These are phyloP conservation scores for Pollenia angustigena DNA, from an alignment of 2,888 invertebrate genomes.

Conservation along the genomic window DNA sequence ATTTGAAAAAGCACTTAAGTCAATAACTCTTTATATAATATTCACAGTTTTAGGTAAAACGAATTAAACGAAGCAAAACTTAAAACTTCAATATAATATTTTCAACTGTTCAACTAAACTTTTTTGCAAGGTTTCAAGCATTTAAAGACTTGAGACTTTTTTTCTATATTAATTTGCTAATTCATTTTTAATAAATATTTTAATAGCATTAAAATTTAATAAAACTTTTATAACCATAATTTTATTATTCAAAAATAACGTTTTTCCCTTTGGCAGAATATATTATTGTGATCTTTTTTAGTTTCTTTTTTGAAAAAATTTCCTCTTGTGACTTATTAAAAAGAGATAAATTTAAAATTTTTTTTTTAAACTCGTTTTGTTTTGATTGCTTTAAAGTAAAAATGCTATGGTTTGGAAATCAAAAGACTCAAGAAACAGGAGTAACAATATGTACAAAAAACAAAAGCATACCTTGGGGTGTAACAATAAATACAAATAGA, in stretches of 20 bases:
- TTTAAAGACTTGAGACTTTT: too few relatives aligned
- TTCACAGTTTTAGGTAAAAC: too few relatives aligned
- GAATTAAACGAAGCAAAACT: too few relatives aligned
- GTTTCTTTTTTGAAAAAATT: not conserved
- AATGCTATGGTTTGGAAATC: not conserved
- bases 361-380: not conserved
- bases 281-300: not conserved
- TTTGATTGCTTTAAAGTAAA: not conserved
- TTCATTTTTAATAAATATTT: too few relatives aligned
- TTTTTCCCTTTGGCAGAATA: not conserved
- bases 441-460: not conserved
- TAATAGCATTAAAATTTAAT: too few relatives aligned
- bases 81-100: too few relatives aligned
- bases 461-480: constrained; percentile 39
- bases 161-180: too few relatives aligned
- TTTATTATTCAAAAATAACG: constrained; percentile 24
- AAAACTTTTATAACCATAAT: not conserved
- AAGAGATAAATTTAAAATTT: constrained; percentile 9
- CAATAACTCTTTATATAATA: too few relatives aligned
- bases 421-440: constrained; percentile 66
- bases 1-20: not conserved
- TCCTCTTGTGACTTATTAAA: not conserved
- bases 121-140: too few relatives aligned
- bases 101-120: too few relatives aligned
- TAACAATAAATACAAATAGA: not conserved